Evolutionary conservation across 2,888 invertebrate species (phyloP), one percentile per base, ranked within the genome.

Genomic region (Ophioninae sp.): DNA sequence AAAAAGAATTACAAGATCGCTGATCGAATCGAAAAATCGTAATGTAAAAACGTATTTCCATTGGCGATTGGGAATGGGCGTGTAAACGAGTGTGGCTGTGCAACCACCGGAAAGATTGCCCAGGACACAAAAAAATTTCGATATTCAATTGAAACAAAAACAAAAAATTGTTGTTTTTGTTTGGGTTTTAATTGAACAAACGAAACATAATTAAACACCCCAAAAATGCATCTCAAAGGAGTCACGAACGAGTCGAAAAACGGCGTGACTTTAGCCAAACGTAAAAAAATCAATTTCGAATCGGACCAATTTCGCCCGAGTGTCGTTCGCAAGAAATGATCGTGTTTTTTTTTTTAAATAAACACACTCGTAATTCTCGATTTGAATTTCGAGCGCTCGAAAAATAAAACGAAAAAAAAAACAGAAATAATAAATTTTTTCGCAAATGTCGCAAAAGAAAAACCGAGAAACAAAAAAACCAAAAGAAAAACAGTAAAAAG

Each of bases 1-100:
- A 30, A 30, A 30, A 30, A 30, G 2, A 30, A 51, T 71, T 64
- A 30, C 10, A 77, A 77, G 77, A 77, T 23, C 65, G 51, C 65
- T 13, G 61, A 10, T 30, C 30, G 30, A 30, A 56, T 3, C 39
- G 74, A 69, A 64, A 6, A 44, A 69, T 39, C 59, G 68, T 23
- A 37, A 37, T 30, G 74, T 64, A 58, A 17, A 61, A 72, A 72
- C 63, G 51, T 80, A 76, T 64, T 68, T 67, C 58, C 67, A 77
- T 77, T 37, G 73, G 77, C 79, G 76, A 76, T 58, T 83, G 83
- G 64, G 76, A 30, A 13, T 77, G 76, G 61, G 51, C 73, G 79
- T 73, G 80, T 79, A 79, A 76, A 83, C 56, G 80, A 80, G 83
- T 76, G 79, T 80, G 83, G 80, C 80, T 77, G 83, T 80, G 83